A percentile compares a stretch with the other conserved stretches of the same genome.
Evolutionary conservation across 2,113 vertebrate genomes (phyloP).

Genomic region (Lamprologus speciosus): DNA sequence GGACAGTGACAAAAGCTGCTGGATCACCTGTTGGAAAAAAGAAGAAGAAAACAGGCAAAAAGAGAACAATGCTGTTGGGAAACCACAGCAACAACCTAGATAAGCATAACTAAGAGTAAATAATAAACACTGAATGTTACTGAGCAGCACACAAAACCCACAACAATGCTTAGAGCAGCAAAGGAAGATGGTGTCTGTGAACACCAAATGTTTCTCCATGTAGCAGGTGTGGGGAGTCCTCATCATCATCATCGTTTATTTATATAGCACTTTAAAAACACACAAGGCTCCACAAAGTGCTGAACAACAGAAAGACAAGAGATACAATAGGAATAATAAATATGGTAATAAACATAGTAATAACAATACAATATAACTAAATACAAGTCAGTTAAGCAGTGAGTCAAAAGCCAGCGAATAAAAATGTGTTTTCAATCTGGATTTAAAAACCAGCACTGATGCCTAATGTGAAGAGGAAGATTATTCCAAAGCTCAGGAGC

Average conservation of each 20-base stretch:
- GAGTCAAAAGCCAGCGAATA: rapidly evolving
- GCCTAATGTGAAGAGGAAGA: too few relatives aligned
- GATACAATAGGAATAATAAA: background rate
- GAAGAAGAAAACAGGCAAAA: background rate
- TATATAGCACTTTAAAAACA: too few relatives aligned
- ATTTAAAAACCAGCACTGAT: background rate
- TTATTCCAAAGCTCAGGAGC: too few relatives aligned
- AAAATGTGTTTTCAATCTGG: background rate
- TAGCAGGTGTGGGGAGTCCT: background rate
- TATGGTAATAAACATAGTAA: background rate
- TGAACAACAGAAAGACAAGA: rapidly evolving
- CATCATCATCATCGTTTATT: background rate
- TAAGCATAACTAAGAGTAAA: background rate
- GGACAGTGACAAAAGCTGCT: background rate
- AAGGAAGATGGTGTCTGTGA: background rate
- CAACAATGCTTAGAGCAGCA: too few relatives aligned
- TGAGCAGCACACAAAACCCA: too few relatives aligned
- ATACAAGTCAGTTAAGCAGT: background rate
- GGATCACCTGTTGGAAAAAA: background rate
- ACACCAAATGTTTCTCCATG: background rate
- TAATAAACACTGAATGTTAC: too few relatives aligned
- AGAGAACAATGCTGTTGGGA: background rate
- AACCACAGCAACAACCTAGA: background rate
- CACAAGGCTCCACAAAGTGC: too few relatives aligned
- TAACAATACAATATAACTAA: rapidly evolving